These are phyloP conservation scores for Sebastes itinus DNA, from an alignment of 2,797 vertebrate genomes.

Conservation along the genomic window DNA sequence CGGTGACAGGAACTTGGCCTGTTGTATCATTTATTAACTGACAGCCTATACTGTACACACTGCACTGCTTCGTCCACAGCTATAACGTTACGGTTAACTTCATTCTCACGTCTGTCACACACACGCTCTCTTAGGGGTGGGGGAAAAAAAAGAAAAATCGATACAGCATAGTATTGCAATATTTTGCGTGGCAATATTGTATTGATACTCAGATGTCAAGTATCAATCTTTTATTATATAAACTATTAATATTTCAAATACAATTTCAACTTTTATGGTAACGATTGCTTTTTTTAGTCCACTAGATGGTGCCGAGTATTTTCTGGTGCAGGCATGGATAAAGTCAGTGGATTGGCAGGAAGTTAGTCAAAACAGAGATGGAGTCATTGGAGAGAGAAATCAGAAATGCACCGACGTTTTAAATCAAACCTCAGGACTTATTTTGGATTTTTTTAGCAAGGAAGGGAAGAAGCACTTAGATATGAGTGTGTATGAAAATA, in stretches of 20 bases:
- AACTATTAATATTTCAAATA: background rate
- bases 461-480: background rate
- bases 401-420: background rate
- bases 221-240: background rate
- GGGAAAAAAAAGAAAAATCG: no score
- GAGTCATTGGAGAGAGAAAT: background rate
- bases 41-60: no score
- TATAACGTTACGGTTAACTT: no score
- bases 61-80: no score
- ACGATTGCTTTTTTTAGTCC: background rate
- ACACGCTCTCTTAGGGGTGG: no score
- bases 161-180: background rate
- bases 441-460: background rate
- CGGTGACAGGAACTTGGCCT: no score
- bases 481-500: background rate
- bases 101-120: no score
- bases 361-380: background rate
- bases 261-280: background rate
- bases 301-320: background rate
- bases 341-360: background rate
- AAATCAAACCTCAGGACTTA: background rate
- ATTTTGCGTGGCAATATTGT: background rate
- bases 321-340: background rate
- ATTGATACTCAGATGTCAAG: background rate
- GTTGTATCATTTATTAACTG: no score